A percentile compares a stretch with the other conserved stretches of the same genome.
These are phyloP conservation scores for Holothuria scabra DNA, from an alignment of 53 echinoderm and acorn worm species.

Conservation along the genomic window DNA sequence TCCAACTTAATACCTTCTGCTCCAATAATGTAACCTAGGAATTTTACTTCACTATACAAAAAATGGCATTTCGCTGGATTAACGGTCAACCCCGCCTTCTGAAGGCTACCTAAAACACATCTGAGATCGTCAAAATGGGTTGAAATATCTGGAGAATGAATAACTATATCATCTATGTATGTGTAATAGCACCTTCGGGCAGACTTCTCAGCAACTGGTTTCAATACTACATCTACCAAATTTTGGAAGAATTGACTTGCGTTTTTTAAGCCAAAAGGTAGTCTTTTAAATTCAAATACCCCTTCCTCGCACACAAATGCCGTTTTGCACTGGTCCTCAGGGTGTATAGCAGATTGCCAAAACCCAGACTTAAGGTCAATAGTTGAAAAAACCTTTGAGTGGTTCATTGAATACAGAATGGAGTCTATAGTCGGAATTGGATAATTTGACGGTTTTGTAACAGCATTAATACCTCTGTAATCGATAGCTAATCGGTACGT, in stretches of 20 bases:
- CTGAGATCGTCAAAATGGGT: no score
- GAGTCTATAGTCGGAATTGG: background rate
- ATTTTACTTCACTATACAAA: slow-evolving; percentile 8
- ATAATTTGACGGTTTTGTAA: no score
- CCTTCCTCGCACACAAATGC: slow-evolving; percentile 48
- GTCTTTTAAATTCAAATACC: slow-evolving; percentile 21
- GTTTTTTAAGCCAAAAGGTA: slow-evolving; percentile 44
- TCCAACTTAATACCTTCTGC: slow-evolving; percentile 7
- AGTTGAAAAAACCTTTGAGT: slow-evolving; percentile 18
- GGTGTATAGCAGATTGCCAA: slow-evolving; percentile 39
- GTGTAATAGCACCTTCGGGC: background rate
- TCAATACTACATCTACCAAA: slow-evolving; percentile 33
- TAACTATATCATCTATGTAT: background rate
- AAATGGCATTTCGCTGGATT: slow-evolving; percentile 58
- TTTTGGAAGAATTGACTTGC: slow-evolving; percentile 26
- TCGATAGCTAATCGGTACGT: no score
- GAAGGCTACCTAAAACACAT: no score
- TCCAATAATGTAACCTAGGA: slow-evolving; percentile 18
- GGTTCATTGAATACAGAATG: slow-evolving; percentile 6
- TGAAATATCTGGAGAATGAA: background rate
- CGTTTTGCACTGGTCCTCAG: slow-evolving; percentile 40
- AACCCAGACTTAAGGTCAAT: slow-evolving; percentile 55
- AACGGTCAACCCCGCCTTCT: background rate
- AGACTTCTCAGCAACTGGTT: no score
- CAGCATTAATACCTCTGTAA: no score